These are phyloP conservation scores for Drosophila watanabei DNA, from an alignment of 1,140 invertebrate species.

Conservation along the genomic window DNA sequence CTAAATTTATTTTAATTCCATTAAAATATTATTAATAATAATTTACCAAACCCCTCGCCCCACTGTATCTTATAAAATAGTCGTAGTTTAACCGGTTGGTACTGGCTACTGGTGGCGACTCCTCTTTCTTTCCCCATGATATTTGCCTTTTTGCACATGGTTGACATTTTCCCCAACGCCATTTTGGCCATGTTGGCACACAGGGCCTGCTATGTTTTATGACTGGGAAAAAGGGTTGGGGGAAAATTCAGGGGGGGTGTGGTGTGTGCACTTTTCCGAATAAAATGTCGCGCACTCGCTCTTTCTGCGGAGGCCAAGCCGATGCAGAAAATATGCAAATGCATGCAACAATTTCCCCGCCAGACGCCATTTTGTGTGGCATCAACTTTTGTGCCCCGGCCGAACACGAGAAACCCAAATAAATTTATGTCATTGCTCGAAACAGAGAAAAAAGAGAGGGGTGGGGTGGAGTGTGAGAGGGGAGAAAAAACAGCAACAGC, in stretches of 20 bases:
- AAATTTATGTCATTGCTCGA: constrained; percentile 66
- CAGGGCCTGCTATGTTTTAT: constrained; percentile 39
- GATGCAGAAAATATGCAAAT: constrained; percentile 77
- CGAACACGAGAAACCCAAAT: constrained; percentile 67
- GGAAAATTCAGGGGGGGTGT: background rate
- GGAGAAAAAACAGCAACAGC: constrained; percentile 38
- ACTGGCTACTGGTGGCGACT: constrained; percentile 43
- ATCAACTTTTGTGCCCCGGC: constrained; percentile 50
- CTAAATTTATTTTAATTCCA: background rate
- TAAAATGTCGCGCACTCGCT: constrained; percentile 72
- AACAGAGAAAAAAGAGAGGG: constrained; percentile 28
- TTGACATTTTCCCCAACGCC: constrained; percentile 65
- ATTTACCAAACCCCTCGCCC: background rate
- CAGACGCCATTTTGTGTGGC: constrained; percentile 71
- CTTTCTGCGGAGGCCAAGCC: constrained; percentile 50
- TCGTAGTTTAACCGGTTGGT: constrained; percentile 56
- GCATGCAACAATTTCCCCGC: constrained; percentile 61
- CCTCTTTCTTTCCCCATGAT: constrained; percentile 23
- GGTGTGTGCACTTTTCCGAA: constrained; percentile 62
- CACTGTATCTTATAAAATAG: constrained; percentile 42
- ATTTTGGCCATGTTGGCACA: constrained; percentile 52
- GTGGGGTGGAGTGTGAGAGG: background rate
- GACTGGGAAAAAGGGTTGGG: constrained; percentile 7
- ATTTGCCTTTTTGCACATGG: constrained; percentile 65
- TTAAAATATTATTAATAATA: background rate